phyloP scores from a whole-genome alignment of 2,888 invertebrate species.

The Halictus quadricinctus region DNA sequence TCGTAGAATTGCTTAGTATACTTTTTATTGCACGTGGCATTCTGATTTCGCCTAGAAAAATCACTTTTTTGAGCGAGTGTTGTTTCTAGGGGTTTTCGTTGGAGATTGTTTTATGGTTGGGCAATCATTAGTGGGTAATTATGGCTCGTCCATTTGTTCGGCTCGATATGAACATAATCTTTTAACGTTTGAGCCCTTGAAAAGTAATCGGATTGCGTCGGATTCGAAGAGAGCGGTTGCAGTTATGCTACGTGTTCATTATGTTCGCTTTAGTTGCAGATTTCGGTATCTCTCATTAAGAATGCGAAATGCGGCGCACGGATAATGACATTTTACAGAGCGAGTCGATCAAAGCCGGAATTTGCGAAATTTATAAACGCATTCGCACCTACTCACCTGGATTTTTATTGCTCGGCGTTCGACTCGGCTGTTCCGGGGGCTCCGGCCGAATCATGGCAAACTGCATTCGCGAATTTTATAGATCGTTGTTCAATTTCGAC shows the following conservation, averaged over 20 bases:
- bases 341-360: constrained; percentile 8
- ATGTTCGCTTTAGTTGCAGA: constrained; percentile 11
- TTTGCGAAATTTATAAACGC: constrained; percentile 2
- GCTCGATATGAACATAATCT: background rate
- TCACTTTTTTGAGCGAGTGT: background rate
- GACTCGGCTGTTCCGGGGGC: background rate
- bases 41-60: background rate
- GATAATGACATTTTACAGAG: constrained; percentile 15
- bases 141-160: background rate
- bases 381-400: background rate
- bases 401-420: background rate
- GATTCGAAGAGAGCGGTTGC: background rate
- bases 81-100: background rate
- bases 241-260: constrained; percentile 12
- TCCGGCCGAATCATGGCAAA: background rate
- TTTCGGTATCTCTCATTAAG: constrained; percentile 5
- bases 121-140: background rate
- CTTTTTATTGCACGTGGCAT: background rate
- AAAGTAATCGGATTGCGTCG: constrained; percentile 3
- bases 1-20: background rate
- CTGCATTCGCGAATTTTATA: background rate
- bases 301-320: constrained; percentile 9
- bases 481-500: constrained; percentile 14
- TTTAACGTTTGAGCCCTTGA: constrained; percentile 2
- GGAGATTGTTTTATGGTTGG: background rate